Percentiles rank a stretch among this genome's conserved stretches.
Conservation (phyloP, 2,113 vertebrate species). For the Hippocampus mohnikei region DNA sequence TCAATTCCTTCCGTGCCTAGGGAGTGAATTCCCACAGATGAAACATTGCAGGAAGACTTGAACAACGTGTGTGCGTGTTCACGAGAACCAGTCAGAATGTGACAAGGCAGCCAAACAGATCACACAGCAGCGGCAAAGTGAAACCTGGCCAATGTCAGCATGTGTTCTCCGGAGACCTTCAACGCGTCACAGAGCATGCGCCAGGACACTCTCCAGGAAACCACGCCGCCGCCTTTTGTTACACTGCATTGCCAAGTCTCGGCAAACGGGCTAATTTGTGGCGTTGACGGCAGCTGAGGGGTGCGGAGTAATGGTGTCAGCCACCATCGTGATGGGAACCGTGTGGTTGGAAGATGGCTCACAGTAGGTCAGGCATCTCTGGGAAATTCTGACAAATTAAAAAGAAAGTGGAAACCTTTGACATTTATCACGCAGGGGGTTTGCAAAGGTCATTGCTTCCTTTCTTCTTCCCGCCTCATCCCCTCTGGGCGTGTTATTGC, state of each 20-base stretch:
- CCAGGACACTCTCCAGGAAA: constrained; percentile 35
- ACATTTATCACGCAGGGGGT: constrained; percentile 68
- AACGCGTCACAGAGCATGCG: constrained; percentile 49
- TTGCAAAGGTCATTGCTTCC: constrained; percentile 66
- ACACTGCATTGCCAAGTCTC: constrained; percentile 62
- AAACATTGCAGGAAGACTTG: not conserved
- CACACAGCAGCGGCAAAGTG: constrained; percentile 35
- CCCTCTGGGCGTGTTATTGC: constrained; percentile 52
- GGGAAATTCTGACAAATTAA: constrained; percentile 72
- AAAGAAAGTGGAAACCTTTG: constrained; percentile 66
- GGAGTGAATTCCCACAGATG: not conserved
- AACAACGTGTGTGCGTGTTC: not conserved
- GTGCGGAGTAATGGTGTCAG: constrained; percentile 63
- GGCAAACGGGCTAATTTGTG: constrained; percentile 70
- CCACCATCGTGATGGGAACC: constrained; percentile 57
- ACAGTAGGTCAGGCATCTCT: constrained; percentile 63
- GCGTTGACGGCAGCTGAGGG: constrained; percentile 61
- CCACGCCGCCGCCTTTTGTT: constrained; percentile 51
- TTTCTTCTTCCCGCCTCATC: constrained; percentile 46
- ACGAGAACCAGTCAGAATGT: constrained; percentile 20
- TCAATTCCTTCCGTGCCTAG: not conserved
- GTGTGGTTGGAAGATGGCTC: constrained; percentile 53
- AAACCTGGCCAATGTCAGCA: constrained; percentile 48
- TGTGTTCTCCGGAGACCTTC: constrained; percentile 37
- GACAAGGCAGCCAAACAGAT: constrained; percentile 42